A percentile compares a stretch with the other conserved stretches of the same genome.
phyloP scores from a whole-genome alignment of 2,888 invertebrate species.

The Tridacna gigas region DNA sequence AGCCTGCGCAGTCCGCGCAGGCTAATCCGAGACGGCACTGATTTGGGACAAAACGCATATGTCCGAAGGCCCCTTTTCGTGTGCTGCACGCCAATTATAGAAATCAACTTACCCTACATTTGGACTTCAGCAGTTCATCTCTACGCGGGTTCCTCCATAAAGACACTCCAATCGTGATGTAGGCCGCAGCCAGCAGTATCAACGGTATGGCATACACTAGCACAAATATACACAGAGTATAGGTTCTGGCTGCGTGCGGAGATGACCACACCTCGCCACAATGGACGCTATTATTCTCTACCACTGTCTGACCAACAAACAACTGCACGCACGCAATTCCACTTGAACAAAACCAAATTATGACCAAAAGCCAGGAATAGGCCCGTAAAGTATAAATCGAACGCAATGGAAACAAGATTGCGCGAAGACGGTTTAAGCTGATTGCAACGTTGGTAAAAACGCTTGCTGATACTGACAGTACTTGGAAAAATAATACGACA shows the following conservation, averaged over 20 bases:
- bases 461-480: slow-evolving; percentile 85
- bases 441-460: slow-evolving; percentile 86
- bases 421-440: slow-evolving; percentile 85
- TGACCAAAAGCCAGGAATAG: slow-evolving; percentile 83
- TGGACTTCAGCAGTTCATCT: slow-evolving; percentile 85
- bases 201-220: slow-evolving; percentile 85
- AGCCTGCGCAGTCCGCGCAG: neutral
- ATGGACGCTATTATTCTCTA: slow-evolving; percentile 61
- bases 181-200: slow-evolving; percentile 84
- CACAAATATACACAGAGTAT: slow-evolving; percentile 79
- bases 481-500: slow-evolving; percentile 86
- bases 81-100: neutral
- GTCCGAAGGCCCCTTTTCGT: neutral
- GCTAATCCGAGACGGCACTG: no score
- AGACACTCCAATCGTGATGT: slow-evolving; percentile 84
- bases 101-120: slow-evolving; percentile 82
- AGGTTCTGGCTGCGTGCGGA: slow-evolving; percentile 63
- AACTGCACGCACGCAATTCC: slow-evolving; percentile 85
- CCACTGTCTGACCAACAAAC: slow-evolving; percentile 71
- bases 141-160: slow-evolving; percentile 85
- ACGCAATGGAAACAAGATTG: slow-evolving; percentile 82
- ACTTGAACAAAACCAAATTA: slow-evolving; percentile 85
- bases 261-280: slow-evolving; percentile 75
- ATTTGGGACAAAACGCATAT: no score
- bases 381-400: slow-evolving; percentile 84